These are phyloP conservation scores for Coelopa pilipes DNA, from an alignment of 2,888 invertebrate species.

Conservation along the genomic window DNA sequence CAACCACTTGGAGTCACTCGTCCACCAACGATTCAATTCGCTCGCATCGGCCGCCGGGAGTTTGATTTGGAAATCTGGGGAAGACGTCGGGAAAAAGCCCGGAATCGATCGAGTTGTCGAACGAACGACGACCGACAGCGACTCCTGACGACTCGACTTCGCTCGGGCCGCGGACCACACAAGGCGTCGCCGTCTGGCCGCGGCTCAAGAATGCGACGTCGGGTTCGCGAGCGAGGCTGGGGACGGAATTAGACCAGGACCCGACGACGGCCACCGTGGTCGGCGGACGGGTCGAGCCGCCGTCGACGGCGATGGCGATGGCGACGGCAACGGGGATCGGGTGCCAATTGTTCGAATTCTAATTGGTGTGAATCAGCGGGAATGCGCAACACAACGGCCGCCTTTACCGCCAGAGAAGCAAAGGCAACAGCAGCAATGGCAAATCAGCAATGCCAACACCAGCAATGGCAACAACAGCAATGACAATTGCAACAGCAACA, in stretches of 20 bases:
- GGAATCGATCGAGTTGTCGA: too few species aligned
- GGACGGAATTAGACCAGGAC: slow-evolving; percentile 34
- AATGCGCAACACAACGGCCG: slow-evolving; percentile 28
- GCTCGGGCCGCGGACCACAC: slow-evolving; percentile 6
- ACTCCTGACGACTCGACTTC: too few species aligned
- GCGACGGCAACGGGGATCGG: slow-evolving; percentile 44
- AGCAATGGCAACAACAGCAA: slow-evolving; percentile 21
- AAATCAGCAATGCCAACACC: slow-evolving; percentile 14
- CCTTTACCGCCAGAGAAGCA: not conserved
- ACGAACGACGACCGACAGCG: too few species aligned
- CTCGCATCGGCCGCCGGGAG: too few species aligned
- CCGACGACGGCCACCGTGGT: slow-evolving; percentile 32
- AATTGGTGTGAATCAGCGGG: slow-evolving; percentile 58
- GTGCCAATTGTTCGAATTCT: slow-evolving; percentile 61
- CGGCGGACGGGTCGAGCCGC: too few species aligned
- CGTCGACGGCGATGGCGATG: too few species aligned
- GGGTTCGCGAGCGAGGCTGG: slow-evolving; percentile 1
- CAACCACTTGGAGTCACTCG: too few species aligned
- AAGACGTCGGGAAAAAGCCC: too few species aligned
- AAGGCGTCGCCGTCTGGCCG: slow-evolving; percentile 30
- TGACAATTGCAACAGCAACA: slow-evolving; percentile 28
- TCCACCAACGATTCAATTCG: too few species aligned
- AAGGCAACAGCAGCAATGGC: slow-evolving; percentile 13
- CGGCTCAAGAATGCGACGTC: slow-evolving; percentile 26
- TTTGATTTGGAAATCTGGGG: too few species aligned